These are phyloP conservation scores for Lepus townsendii DNA, from an alignment of 2,797 vertebrate genomes.

Conservation along the genomic window DNA sequence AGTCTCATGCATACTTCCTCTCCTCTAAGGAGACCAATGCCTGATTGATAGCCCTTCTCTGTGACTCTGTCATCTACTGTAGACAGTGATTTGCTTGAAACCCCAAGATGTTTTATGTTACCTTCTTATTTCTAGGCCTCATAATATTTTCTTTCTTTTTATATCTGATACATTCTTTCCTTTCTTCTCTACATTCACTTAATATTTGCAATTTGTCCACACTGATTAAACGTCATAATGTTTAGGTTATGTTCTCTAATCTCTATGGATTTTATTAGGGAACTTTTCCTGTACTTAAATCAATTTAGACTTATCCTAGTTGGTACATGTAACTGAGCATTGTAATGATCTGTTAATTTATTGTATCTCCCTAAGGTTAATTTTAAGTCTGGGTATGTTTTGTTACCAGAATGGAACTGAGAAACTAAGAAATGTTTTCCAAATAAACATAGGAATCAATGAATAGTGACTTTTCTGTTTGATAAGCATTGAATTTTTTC, in stretches of 20 bases:
- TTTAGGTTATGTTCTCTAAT: not conserved
- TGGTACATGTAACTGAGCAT: not conserved
- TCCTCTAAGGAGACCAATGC: too few relatives aligned
- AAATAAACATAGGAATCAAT: constrained; percentile 38
- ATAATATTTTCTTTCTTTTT: not conserved
- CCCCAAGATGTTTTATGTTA: not conserved
- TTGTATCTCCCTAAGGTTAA: not conserved
- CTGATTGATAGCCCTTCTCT: not conserved
- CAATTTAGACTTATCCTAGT: not conserved
- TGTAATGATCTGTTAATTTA: constrained; percentile 6
- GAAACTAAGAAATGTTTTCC: constrained; percentile 24
- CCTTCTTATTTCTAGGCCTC: not conserved
- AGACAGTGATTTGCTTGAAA: not conserved
- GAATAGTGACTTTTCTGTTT: constrained; percentile 32
- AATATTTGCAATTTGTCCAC: not conserved
- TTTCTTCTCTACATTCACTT: not conserved
- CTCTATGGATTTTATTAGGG: constrained; percentile 39
- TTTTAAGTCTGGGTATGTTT: not conserved
- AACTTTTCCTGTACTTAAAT: not conserved
- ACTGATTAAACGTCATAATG: not conserved
- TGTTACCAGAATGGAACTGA: not conserved
- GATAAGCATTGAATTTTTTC: not conserved
- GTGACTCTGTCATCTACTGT: not conserved
- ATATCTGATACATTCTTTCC: not conserved
- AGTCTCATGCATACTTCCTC: too few relatives aligned